phyloP scores from a whole-genome alignment of 2,888 invertebrate species.

The Metellina segmentata region DNA sequence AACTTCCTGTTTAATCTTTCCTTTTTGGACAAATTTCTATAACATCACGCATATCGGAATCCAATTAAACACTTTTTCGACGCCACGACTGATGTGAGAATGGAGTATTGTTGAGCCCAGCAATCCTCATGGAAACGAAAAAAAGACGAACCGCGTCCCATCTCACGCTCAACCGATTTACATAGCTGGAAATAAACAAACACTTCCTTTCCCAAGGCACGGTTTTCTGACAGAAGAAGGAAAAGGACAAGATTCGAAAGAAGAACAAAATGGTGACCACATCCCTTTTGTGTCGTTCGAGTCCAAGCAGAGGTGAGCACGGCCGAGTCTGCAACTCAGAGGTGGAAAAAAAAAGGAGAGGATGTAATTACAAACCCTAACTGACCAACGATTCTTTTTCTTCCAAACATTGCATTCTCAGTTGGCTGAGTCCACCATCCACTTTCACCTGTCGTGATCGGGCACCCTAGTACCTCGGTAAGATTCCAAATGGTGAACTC shows the following conservation, averaged over 20 bases:
- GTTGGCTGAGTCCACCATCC: conserved; percentile 16
- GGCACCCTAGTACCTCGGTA: conserved; percentile 41
- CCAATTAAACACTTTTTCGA: not conserved
- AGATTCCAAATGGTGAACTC: not conserved
- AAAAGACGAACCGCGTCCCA: conserved; percentile 6
- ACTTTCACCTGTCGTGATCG: conserved; percentile 51
- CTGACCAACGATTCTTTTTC: conserved; percentile 24
- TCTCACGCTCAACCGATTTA: conserved; percentile 32
- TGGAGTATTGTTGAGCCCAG: not conserved
- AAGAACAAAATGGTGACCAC: conserved; percentile 9
- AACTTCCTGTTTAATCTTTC: conserved; percentile 17
- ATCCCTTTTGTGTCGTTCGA: conserved; percentile 34
- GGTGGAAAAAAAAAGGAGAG: conserved; percentile 1
- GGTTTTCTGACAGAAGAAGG: not conserved
- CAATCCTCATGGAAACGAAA: not conserved
- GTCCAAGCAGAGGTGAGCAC: conserved; percentile 40
- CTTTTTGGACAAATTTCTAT: not conserved
- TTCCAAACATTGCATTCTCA: conserved; percentile 10
- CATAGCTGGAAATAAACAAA: conserved; percentile 30
- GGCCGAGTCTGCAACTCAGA: not conserved
- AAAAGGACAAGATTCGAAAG: conserved; percentile 5
- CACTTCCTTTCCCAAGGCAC: conserved; percentile 30
- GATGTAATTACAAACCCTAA: conserved; percentile 50
- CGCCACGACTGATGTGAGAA: not conserved
- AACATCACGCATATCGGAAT: not conserved